Percentiles rank a stretch among this genome's conserved stretches.
Evolutionary conservation across 2,797 vertebrate species (phyloP).

Genomic region (Xerus rutilus): DNA sequence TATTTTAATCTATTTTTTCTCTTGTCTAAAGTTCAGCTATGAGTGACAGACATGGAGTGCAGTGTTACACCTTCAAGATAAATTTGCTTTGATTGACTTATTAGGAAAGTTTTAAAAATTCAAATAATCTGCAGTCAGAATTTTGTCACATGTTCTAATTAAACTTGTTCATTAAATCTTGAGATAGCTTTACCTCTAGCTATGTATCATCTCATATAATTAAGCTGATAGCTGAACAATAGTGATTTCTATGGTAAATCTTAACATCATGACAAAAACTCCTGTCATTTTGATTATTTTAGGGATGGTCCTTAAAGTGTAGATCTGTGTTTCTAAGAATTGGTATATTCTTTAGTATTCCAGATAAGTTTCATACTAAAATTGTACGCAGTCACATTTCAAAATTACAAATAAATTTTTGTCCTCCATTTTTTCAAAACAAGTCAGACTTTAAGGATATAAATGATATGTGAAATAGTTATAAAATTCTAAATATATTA

Average conservation of each 20-base stretch:
- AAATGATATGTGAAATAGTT: slow-evolving; percentile 67
- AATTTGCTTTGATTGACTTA: slow-evolving; percentile 59
- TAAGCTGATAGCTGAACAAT: fast-evolving
- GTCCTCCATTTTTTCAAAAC: slow-evolving; percentile 72
- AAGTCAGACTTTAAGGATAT: slow-evolving; percentile 72
- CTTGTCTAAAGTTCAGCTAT: slow-evolving; percentile 51
- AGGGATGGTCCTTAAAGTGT: not conserved
- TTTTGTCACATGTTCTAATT: slow-evolving; percentile 12
- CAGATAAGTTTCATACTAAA: slow-evolving; percentile 40
- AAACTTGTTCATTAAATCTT: slow-evolving; percentile 51
- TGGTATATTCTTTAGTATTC: slow-evolving; percentile 63
- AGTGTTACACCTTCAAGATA: not conserved
- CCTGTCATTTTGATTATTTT: slow-evolving; percentile 55
- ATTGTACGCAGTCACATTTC: slow-evolving; percentile 60
- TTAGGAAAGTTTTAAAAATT: slow-evolving; percentile 37
- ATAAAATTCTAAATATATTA: slow-evolving; percentile 68
- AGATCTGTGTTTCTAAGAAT: slow-evolving; percentile 64
- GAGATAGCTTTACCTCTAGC: slow-evolving; percentile 69
- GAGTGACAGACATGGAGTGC: not conserved
- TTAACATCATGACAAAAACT: not conserved
- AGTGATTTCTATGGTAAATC: not conserved
- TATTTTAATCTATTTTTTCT: slow-evolving; percentile 51
- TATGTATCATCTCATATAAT: not conserved
- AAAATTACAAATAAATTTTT: slow-evolving; percentile 75
- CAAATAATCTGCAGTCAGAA: not conserved